Conservation (phyloP, 2,113 vertebrate species). For the Pipa parva region DNA sequence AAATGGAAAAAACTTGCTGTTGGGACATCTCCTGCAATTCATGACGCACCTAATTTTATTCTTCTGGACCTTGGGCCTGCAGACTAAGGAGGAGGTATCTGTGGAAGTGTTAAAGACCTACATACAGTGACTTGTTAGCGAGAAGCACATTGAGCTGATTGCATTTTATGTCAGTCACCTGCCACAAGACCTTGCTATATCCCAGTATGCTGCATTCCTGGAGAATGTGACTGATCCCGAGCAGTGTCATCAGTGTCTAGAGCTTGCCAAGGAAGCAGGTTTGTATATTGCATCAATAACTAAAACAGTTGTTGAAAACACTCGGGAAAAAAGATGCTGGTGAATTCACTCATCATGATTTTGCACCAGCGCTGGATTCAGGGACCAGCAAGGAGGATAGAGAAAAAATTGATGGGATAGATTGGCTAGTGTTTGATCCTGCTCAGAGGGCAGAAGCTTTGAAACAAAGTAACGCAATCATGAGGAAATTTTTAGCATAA, state of each 20-base stretch:
- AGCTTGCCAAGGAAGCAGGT: constrained; percentile 87
- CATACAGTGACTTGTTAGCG: constrained; percentile 78
- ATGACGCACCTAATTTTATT: constrained; percentile 92
- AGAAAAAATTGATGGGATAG: constrained; percentile 89
- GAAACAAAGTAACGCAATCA: constrained; percentile 96
- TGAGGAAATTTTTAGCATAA: constrained; percentile 94
- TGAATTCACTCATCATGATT: constrained; percentile 79
- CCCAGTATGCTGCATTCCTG: constrained; percentile 83
- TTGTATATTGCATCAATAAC: constrained; percentile 77
- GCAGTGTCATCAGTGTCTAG: constrained; percentile 78
- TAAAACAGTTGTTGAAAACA: constrained; percentile 86
- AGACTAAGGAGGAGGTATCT: constrained; percentile 86
- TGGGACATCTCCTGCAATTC: constrained; percentile 86
- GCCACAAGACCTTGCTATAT: constrained; percentile 72
- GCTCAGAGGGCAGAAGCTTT: constrained; percentile 88
- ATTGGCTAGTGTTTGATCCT: constrained; percentile 93
- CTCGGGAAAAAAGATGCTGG: constrained; percentile 70
- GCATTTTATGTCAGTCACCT: constrained; percentile 91
- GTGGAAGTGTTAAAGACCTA: constrained; percentile 83
- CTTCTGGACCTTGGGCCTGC: constrained; percentile 83
- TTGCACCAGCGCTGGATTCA: constrained; percentile 60
- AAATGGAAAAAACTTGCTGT: constrained; percentile 68
- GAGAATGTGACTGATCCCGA: constrained; percentile 83
- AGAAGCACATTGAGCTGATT: constrained; percentile 80
- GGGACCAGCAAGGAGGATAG: constrained; percentile 81